Conservation (phyloP, 2,888 invertebrate genomes). For the Tetranychus piercei region DNA sequence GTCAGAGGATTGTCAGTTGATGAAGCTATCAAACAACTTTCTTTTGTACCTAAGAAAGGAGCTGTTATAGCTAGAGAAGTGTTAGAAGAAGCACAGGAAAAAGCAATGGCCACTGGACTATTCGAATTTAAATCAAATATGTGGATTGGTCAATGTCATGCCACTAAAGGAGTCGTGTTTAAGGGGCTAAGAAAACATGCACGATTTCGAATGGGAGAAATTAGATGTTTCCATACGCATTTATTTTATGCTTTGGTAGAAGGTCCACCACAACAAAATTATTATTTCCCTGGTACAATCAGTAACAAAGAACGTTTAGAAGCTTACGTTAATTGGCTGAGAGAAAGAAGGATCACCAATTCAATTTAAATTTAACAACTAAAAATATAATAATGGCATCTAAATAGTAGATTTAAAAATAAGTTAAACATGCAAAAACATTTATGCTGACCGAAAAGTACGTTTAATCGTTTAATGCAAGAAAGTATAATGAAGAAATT, state of each 20-base stretch:
- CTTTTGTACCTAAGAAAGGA: constrained; percentile 48
- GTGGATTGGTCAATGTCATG: constrained; percentile 76
- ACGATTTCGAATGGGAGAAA: constrained; percentile 46
- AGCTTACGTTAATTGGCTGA: constrained; percentile 20
- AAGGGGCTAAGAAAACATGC: constrained; percentile 69
- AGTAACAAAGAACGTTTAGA: constrained; percentile 25
- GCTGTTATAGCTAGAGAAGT: constrained; percentile 34
- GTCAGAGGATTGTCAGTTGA: constrained; percentile 80
- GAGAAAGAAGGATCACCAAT: neutral
- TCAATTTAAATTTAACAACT: neutral
- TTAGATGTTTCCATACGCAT: constrained; percentile 61
- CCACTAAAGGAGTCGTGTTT: constrained; percentile 49
- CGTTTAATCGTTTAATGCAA: too few species aligned
- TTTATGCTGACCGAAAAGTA: too few species aligned
- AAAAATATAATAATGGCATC: too few species aligned
- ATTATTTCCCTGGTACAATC: constrained; percentile 29
- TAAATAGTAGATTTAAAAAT: too few species aligned
- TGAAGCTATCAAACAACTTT: constrained; percentile 76
- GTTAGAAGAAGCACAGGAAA: constrained; percentile 67
- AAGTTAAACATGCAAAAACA: too few species aligned
- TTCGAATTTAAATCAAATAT: constrained; percentile 85
- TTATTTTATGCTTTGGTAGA: constrained; percentile 80
- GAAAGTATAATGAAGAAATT: too few species aligned
- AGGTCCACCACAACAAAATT: constrained; percentile 58
- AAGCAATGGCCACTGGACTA: constrained; percentile 69